Conservation (phyloP, 92 coral and sea anemone genomes). For the Actinostola sp. region DNA sequence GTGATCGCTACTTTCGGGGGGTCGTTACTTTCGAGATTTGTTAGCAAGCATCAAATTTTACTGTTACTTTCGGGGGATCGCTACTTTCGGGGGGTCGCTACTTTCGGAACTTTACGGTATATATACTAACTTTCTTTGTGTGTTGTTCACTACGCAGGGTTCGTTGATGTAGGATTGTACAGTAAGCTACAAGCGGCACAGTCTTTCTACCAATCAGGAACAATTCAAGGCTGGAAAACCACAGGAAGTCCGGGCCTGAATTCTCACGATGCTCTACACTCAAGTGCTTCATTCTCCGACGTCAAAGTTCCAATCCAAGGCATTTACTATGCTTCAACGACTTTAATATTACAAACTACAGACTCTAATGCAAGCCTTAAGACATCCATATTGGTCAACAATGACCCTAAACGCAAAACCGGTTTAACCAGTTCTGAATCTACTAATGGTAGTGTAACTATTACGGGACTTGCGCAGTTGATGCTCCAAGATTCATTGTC, state of each 20-base stretch:
- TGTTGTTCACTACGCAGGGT: constrained; percentile 12
- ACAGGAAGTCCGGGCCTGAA: constrained; percentile 36
- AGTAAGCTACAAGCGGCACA: constrained; percentile 20
- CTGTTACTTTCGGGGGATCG: too few species aligned
- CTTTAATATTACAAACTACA: constrained; percentile 12
- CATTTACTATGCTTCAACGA: constrained; percentile 36
- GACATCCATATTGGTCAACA: constrained; percentile 41
- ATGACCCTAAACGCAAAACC: constrained; percentile 26
- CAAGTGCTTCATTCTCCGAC: constrained; percentile 22
- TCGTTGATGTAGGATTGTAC: constrained; percentile 36
- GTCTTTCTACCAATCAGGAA: constrained; percentile 1
- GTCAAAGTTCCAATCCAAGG: constrained; percentile 41
- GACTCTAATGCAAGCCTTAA: constrained; percentile 14
- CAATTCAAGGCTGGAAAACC: constrained; percentile 20
- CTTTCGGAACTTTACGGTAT: too few species aligned
- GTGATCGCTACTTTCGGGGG: too few species aligned
- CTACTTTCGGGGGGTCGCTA: too few species aligned
- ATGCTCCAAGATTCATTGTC: constrained; percentile 40
- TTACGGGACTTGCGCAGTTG: constrained; percentile 53
- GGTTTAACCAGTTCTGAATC: constrained; percentile 47
- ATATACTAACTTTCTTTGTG: neutral
- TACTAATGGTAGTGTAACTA: constrained; percentile 21
- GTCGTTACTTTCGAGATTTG: too few species aligned
- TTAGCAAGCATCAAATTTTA: too few species aligned
- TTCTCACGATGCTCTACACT: neutral